These are phyloP conservation scores for Paramormyrops kingsleyae DNA, from an alignment of 2,113 vertebrate species.

Conservation along the genomic window DNA sequence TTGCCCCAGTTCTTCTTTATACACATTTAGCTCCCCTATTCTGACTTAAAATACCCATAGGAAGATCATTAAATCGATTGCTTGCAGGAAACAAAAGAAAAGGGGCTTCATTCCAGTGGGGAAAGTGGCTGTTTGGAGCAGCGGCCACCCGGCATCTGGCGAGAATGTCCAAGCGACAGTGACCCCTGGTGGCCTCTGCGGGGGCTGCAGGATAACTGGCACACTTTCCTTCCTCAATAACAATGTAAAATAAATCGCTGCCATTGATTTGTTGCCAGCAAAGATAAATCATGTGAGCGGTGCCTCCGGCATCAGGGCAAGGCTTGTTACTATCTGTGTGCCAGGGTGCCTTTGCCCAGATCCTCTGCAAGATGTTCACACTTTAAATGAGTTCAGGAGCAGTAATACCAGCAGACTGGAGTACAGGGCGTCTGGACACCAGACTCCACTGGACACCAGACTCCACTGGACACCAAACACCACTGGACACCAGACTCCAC, in stretches of 20 bases:
- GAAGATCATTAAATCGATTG: neutral
- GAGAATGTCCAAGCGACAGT: constrained; percentile 22
- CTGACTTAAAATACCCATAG: neutral
- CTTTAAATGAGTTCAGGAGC: neutral
- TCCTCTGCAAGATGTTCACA: neutral
- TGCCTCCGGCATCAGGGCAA: neutral
- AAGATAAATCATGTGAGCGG: neutral
- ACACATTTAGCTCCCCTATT: neutral
- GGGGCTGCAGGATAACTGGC: neutral
- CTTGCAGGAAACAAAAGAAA: neutral
- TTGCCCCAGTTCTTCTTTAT: neutral
- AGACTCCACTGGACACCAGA: too few species aligned
- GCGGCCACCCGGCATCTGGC: neutral
- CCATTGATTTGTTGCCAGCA: neutral
- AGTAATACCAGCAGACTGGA: neutral
- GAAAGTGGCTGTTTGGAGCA: neutral
- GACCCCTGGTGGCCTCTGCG: constrained; percentile 36
- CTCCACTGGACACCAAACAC: too few species aligned
- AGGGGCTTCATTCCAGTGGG: neutral
- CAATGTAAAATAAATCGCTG: neutral
- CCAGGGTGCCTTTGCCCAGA: neutral
- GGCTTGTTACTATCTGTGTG: neutral
- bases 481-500: too few species aligned
- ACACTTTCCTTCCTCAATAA: neutral
- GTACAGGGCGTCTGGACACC: neutral